Evolutionary conservation across 2,888 invertebrate genomes (phyloP).

Genomic region (Agrotis clavis): DNA sequence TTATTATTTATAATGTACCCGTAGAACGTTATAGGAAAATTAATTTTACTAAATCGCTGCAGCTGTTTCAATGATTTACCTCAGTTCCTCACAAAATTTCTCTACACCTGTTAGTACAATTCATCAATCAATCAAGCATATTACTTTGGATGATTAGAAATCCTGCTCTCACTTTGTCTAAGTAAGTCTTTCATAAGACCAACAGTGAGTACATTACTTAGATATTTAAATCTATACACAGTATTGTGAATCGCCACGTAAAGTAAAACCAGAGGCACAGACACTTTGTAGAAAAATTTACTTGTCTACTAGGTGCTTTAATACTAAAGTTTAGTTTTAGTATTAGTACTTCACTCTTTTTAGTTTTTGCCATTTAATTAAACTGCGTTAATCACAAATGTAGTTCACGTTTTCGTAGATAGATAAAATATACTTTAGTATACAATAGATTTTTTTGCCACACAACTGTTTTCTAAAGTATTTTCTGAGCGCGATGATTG

Average conservation of each 20-base stretch:
- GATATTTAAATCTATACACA: slow-evolving; percentile 19
- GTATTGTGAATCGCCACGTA: neutral
- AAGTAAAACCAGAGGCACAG: neutral
- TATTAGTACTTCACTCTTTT: slow-evolving; percentile 1
- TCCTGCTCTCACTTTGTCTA: neutral
- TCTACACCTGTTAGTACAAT: neutral
- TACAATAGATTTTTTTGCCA: neutral
- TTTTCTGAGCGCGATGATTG: slow-evolving; percentile 9
- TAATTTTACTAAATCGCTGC: neutral
- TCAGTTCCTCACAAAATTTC: neutral
- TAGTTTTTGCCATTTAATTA: neutral
- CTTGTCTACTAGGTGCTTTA: too few species aligned
- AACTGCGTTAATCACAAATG: neutral
- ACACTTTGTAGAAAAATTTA: neutral
- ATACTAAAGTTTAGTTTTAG: too few species aligned
- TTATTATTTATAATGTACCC: neutral
- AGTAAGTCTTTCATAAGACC: neutral
- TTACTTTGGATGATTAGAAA: neutral
- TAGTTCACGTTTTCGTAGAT: neutral
- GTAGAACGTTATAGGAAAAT: too few species aligned
- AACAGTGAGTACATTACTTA: slow-evolving; percentile 10
- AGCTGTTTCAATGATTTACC: slow-evolving; percentile 2
- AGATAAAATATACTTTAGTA: neutral
- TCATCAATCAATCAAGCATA: slow-evolving; percentile 6
- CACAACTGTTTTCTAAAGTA: neutral